Base-by-base conservation (phyloP, 2,113 vertebrate species). In the Phalacrocorax pelagicus region DNA sequence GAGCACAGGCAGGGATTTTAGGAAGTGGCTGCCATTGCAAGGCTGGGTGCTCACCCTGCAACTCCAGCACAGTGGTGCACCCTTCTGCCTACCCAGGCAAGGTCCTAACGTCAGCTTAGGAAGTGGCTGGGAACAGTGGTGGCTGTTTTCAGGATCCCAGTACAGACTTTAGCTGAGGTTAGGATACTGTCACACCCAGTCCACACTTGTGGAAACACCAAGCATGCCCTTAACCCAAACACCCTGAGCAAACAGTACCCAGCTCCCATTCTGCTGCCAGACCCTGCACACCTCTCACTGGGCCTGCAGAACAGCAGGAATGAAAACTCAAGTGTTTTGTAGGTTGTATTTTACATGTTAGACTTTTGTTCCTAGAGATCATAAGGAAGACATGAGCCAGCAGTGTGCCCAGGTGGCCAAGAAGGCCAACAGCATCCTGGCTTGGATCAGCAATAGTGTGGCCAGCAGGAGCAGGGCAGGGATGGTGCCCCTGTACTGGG, bases 51-150 rank as follows among this genome's bases (percentile, higher is more conserved):
- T 65, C 1, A 0, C 26, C 5, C 38, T 49, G 15, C 14, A 26
- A 8, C 5, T 47, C 18, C 29, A 75, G 49, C 22, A 9, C 9
- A 5, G 34, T 16, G 30, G 38, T 49, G 69, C n/a, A 71, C 12
- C 1, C 14, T n/a, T 44, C 40, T 38, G 46, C 47, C 63, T n/a
- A 11, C 15, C 19, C 24, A 27, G 23, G 30, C 4, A 2, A 27
- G 10, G 19, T 42, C 29, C 20, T 32, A 15, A 8, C 7, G 4
- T 3, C 0, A 0, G 34, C 16, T n/a, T 34, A 23, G 71, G 49
- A 69, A 23, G 9, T 5, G 8, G 7, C 2, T 2, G 4, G 17
- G 11, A 78, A 23, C 54, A 58, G 59, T 2, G 24, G 19, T 11
- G 11, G 15, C 32, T 66, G n/a, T n/a, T 44, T 26, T 32, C 58